Percentiles rank a stretch among this genome's conserved stretches.
phyloP scores from a whole-genome alignment of 2,797 vertebrate genomes.

The Psittacula derbiana region DNA sequence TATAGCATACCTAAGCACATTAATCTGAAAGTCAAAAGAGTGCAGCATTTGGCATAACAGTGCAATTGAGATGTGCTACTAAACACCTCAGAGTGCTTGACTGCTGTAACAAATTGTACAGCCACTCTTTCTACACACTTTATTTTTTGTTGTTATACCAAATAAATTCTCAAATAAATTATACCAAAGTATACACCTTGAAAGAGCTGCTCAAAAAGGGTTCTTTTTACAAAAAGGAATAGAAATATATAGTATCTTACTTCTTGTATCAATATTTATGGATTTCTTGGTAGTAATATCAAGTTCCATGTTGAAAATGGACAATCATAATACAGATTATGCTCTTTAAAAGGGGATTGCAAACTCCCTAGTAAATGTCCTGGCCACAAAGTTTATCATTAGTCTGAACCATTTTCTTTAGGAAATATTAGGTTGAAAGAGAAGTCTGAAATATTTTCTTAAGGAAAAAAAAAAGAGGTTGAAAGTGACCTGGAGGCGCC shows the following conservation, averaged over 20 bases:
- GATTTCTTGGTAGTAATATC: neutral
- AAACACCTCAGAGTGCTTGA: neutral
- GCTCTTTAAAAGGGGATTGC: neutral
- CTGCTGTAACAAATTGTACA: neutral
- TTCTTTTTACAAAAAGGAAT: neutral
- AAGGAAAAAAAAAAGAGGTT: neutral
- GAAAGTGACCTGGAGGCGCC: neutral
- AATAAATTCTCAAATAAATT: neutral
- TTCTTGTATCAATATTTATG: neutral
- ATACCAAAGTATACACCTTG: neutral
- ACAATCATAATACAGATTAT: neutral
- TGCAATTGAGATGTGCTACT: neutral
- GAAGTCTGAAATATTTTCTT: neutral
- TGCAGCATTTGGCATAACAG: neutral
- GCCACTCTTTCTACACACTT: neutral
- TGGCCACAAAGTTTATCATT: neutral
- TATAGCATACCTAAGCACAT: neutral
- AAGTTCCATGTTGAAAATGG: neutral
- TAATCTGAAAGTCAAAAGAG: conserved; percentile 12
- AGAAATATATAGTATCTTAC: neutral
- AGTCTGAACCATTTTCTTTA: neutral
- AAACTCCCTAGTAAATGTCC: neutral
- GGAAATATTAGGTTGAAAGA: neutral
- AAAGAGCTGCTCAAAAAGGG: neutral
- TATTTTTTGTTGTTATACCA: neutral